Evolutionary conservation across 2,888 invertebrate species (phyloP), one percentile per base, ranked within the genome.

Genomic region (Tipula helvola): DNA sequence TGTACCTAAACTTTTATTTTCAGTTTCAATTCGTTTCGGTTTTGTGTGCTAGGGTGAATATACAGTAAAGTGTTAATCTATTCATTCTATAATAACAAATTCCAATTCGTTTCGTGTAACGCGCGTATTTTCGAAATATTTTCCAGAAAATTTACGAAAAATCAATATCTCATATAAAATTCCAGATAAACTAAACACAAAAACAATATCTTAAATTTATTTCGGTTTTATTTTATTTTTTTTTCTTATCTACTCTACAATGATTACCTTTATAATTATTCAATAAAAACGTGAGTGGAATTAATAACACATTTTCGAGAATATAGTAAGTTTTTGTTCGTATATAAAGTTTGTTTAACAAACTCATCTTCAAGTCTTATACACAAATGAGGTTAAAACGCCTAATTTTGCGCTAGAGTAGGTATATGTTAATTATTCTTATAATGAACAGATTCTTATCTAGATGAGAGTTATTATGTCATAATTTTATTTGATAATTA

Each of bases 251-350:
- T 71, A 12, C 28, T 71, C 28, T 71, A 71, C 71, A 71, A 71
- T 71, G 71, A 71, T 71, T 71, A 71, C 71, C 71, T 71, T 71
- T 71, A 28, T 71, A 71, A 71, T 71, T 71, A 71, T 71, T 71
- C 71, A 71, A 71, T 71, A 71, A 71, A 71, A 71, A 71, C 71
- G 71, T 71, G 71, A 71, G 71, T 71, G 71, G 71, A 71, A 71
- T 71, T 71, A 71, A 28, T 71, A 71, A 71, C 28, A 71, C 28
- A 71, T 71, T 71, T 28, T 28, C 28, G 28, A 71, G 28, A 10
- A n/a, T 28, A 28, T 16, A 71, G 71, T 71, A 71, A 10, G 28
- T 28, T 10, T 28, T 71, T 52, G 52, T 71, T 71, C 71, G 71
- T 71, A 28, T 2, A 28, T 28, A 28, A 3, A 28, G 3, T 71